Percentiles rank a stretch among this genome's conserved stretches.
phyloP scores from a whole-genome alignment of 2,888 invertebrate species.

The Phyllotreta striolata region DNA sequence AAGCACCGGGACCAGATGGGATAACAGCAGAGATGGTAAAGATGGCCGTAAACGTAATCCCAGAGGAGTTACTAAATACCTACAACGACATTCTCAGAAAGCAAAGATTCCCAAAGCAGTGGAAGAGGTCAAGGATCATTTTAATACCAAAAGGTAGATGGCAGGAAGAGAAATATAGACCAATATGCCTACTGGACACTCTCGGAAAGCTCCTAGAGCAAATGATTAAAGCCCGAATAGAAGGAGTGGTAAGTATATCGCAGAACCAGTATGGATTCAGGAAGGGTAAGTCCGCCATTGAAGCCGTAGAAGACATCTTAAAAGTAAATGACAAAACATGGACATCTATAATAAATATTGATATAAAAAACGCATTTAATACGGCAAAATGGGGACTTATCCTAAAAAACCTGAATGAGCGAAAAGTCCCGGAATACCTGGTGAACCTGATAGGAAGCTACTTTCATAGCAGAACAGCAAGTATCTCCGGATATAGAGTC shows the following conservation, averaged over 20 bases:
- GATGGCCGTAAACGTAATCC: too few species aligned
- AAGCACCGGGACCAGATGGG: too few species aligned
- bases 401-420: neutral
- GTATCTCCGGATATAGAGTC: too few species aligned
- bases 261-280: conserved; percentile 7
- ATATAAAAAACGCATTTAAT: neutral
- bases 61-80: neutral
- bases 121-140: neutral
- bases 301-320: neutral
- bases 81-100: too few species aligned
- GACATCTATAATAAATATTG: neutral
- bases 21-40: too few species aligned
- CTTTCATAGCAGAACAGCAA: neutral
- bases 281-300: conserved; percentile 3
- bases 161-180: neutral
- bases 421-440: neutral
- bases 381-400: neutral
- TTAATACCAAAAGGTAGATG: neutral
- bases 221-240: conserved; percentile 6
- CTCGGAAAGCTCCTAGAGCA: neutral
- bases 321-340: conserved; percentile 9
- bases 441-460: neutral
- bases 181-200: conserved; percentile 12
- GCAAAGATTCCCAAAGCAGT: neutral
- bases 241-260: neutral